phyloP scores from a whole-genome alignment of 2,797 vertebrate species.

The Anguilla megastoma region DNA sequence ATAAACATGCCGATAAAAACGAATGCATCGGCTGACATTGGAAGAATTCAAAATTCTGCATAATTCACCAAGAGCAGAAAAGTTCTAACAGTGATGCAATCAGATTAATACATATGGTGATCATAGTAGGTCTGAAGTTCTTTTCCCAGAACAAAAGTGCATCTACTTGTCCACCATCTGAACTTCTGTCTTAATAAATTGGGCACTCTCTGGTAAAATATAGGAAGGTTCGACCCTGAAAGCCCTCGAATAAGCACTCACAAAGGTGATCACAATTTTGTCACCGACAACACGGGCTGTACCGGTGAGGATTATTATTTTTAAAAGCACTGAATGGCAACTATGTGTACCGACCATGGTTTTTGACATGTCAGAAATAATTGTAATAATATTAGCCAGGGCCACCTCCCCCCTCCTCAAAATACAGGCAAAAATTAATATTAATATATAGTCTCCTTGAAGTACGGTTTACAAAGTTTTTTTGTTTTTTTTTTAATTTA shows the following conservation, averaged over 20 bases:
- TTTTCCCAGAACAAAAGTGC: background rate
- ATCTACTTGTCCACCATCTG: background rate
- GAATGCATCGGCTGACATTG: background rate
- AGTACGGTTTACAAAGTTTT: too few relatives aligned
- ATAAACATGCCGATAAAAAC: background rate
- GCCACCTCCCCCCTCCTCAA: too few relatives aligned
- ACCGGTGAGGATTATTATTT: too few relatives aligned
- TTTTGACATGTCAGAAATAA: background rate
- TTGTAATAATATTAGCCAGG: too few relatives aligned
- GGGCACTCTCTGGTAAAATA: conserved; percentile 36
- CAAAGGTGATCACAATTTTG: conserved; percentile 70
- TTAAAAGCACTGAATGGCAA: conserved; percentile 29
- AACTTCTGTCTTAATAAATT: background rate
- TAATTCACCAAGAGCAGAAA: background rate
- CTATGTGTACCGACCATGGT: background rate
- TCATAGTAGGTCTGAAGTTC: background rate
- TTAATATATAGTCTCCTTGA: too few relatives aligned
- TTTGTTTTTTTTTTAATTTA: too few relatives aligned
- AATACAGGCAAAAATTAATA: too few relatives aligned
- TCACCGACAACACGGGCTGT: conserved; percentile 64
- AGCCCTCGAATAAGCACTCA: conserved; percentile 70
- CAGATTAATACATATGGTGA: background rate
- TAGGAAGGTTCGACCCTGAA: conserved; percentile 60
- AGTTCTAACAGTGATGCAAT: background rate
- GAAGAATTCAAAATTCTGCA: background rate